These are phyloP conservation scores for Calypte anna DNA, from an alignment of 2,113 vertebrate species.

Conservation along the genomic window DNA sequence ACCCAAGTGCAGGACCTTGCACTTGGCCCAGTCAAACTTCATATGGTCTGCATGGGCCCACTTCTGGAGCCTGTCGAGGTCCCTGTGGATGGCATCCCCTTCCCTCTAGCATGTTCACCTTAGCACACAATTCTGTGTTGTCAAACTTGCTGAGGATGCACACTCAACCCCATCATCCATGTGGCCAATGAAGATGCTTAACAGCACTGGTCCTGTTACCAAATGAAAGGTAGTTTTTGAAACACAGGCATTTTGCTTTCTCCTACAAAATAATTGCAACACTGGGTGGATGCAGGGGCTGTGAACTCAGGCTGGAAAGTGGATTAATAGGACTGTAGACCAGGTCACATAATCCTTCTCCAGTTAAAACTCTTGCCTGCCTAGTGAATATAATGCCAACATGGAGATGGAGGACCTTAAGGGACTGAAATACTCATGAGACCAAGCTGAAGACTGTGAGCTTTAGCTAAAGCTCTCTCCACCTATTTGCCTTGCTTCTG, in stretches of 20 bases:
- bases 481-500: accelerated
- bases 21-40: too few species aligned
- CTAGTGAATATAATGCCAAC: background rate
- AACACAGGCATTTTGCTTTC: background rate
- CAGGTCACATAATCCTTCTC: background rate
- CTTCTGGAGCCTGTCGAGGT: too few species aligned
- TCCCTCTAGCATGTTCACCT: too few species aligned
- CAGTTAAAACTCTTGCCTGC: background rate
- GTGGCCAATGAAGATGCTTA: too few species aligned
- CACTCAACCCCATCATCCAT: too few species aligned
- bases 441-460: background rate
- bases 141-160: too few species aligned
- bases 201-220: background rate
- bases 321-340: background rate
- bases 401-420: background rate
- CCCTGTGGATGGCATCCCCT: too few species aligned
- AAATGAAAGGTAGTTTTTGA: background rate
- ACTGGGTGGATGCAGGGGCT: background rate
- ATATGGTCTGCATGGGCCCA: too few species aligned
- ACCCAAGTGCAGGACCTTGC: too few species aligned
- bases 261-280: background rate
- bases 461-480: background rate
- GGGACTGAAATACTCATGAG: background rate
- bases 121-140: too few species aligned
- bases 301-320: background rate